phyloP scores from a whole-genome alignment of 2,888 invertebrate species.

The Apomyelois bistriatella region DNA sequence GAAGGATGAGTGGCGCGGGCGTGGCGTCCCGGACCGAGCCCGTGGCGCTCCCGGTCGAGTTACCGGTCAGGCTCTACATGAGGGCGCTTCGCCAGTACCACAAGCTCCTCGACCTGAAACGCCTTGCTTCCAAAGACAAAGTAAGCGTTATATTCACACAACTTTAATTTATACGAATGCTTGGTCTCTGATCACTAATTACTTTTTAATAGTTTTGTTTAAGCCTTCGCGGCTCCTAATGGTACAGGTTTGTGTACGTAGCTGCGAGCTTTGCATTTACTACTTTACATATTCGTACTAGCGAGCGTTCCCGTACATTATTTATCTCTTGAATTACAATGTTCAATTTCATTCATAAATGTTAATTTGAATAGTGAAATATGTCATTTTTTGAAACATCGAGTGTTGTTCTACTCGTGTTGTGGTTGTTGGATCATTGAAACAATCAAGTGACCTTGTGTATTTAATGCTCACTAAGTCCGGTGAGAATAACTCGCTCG shows the following conservation, averaged over 20 bases:
- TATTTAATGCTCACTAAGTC: conserved; percentile 1
- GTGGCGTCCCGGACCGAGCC: conserved; percentile 60
- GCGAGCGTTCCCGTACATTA: not conserved
- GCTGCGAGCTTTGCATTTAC: conserved; percentile 2
- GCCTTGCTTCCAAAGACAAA: conserved; percentile 74
- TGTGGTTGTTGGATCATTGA: conserved; percentile 4
- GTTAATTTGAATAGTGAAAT: not conserved
- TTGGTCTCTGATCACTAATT: not conserved
- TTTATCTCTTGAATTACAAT: not conserved
- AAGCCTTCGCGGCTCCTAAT: not conserved
- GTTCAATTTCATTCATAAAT: not conserved
- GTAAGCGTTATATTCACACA: conserved; percentile 47
- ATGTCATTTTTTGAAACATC: not conserved
- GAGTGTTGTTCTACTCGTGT: not conserved
- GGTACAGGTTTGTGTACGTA: not conserved
- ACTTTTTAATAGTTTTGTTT: conserved; percentile 1
- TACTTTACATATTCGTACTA: not conserved
- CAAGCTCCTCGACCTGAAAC: conserved; percentile 79
- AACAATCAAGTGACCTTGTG: conserved; percentile 4
- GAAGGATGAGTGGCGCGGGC: conserved; percentile 62
- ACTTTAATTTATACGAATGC: conserved; percentile 8
- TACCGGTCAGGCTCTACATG: conserved; percentile 76
- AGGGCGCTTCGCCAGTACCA: conserved; percentile 83
- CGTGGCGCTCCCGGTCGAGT: conserved; percentile 48
- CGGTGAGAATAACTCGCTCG: not conserved